Percentiles rank a stretch among this genome's conserved stretches.
phyloP scores from a whole-genome alignment of 2,113 vertebrate genomes.

The Chionis minor region DNA sequence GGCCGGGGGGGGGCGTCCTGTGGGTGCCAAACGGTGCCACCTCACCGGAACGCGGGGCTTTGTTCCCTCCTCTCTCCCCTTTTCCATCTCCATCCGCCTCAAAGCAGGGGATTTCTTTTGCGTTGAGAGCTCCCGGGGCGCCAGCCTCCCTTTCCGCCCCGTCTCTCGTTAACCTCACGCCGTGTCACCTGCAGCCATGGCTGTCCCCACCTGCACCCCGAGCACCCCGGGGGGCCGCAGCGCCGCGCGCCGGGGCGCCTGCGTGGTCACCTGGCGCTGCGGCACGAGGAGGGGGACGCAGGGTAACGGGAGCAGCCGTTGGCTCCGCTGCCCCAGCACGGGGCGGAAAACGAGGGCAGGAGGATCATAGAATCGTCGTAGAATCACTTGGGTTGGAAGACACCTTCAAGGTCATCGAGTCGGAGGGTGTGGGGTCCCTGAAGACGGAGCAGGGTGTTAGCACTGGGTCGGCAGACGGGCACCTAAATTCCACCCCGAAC shows the following conservation, averaged over 20 bases:
- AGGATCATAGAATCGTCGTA: too few relatives aligned
- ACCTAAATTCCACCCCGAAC: not conserved
- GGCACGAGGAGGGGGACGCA: fast-evolving
- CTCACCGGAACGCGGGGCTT: not conserved
- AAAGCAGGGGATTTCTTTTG: not conserved
- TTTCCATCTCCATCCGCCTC: not conserved
- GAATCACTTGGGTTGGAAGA: too few relatives aligned
- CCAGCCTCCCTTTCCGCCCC: not conserved
- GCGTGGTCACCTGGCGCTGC: not conserved
- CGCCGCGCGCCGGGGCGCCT: too few relatives aligned
- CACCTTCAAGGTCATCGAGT: too few relatives aligned
- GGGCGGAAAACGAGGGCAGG: not conserved
- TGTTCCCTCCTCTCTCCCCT: not conserved
- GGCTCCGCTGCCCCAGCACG: not conserved
- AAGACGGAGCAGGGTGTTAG: too few relatives aligned
- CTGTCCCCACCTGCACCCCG: not conserved
- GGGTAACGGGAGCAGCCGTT: not conserved
- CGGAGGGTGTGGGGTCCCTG: not conserved
- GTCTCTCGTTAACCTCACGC: not conserved
- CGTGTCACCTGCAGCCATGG: not conserved
- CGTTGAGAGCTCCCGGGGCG: not conserved
- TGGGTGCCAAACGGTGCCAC: not conserved
- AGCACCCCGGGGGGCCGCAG: too few relatives aligned
- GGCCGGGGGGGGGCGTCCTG: not conserved
- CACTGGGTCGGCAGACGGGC: fast-evolving